phyloP scores from a whole-genome alignment of 2,888 invertebrate genomes.

The Spodoptera picta region DNA sequence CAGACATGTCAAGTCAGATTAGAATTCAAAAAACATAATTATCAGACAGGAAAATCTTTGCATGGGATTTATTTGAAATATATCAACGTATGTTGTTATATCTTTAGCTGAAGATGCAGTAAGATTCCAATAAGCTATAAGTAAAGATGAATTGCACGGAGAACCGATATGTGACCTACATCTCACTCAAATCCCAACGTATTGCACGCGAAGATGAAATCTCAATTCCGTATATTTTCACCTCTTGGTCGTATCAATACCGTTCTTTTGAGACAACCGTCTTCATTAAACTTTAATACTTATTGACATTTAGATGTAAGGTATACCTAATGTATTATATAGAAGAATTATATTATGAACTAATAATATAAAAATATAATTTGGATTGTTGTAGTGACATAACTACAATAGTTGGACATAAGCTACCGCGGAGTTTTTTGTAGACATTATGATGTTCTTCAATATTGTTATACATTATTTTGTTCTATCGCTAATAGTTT shows the following conservation, averaged over 20 bases:
- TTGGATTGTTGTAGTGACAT: too few species aligned
- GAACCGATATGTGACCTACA: slow-evolving; percentile 38
- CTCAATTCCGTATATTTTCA: slow-evolving; percentile 15
- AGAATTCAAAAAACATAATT: slow-evolving; percentile 22
- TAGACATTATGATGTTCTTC: too few species aligned
- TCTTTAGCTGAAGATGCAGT: slow-evolving; percentile 1
- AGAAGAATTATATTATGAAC: too few species aligned
- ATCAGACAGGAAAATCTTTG: slow-evolving; percentile 28
- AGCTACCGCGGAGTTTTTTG: too few species aligned
- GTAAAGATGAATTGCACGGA: slow-evolving; percentile 34
- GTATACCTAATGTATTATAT: too few species aligned
- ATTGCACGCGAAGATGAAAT: slow-evolving; percentile 20
- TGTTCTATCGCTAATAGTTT: too few species aligned
- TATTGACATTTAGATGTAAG: not conserved
- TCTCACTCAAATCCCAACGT: slow-evolving; percentile 19
- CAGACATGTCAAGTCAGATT: slow-evolving; percentile 5
- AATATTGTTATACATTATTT: too few species aligned
- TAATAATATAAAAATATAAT: too few species aligned
- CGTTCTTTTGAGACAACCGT: slow-evolving; percentile 1
- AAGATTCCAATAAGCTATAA: slow-evolving; percentile 25
- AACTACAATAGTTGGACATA: too few species aligned
- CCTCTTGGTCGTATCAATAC: not conserved
- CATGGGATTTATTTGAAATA: too few species aligned
- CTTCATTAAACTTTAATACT: slow-evolving; percentile 1
- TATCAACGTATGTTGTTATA: not conserved